Conservation (phyloP, 2,113 vertebrate genomes). For the Actenoides hombroni region DNA sequence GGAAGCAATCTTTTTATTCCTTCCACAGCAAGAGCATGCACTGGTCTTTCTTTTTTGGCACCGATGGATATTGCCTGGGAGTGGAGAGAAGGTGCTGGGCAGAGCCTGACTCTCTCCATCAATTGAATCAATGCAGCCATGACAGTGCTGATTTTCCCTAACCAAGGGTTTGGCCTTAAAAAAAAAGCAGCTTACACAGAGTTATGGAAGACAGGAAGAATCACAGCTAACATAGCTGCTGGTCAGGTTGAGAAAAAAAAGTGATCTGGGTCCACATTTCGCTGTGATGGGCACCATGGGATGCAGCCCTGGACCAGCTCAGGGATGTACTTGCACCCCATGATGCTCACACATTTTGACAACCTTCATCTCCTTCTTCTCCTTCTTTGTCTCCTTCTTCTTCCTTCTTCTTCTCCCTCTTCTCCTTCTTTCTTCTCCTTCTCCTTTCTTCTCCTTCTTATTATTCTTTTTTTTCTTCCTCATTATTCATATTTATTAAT, state of each 20-base stretch:
- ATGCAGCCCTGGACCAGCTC: background rate
- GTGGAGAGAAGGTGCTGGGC: background rate
- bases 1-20: background rate
- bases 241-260: background rate
- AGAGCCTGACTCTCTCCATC: background rate
- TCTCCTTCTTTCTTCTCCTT: too few species aligned
- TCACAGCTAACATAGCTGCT: background rate
- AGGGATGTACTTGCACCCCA: background rate
- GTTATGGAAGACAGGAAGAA: background rate
- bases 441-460: too few species aligned
- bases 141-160: background rate
- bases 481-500: too few species aligned
- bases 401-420: too few species aligned
- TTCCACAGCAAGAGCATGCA: background rate
- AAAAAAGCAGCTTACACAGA: background rate
- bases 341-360: background rate
- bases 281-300: accelerated
- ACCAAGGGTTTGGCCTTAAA: background rate
- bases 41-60: background rate
- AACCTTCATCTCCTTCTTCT: background rate
- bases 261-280: background rate
- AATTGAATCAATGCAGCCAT: background rate
- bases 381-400: too few species aligned
- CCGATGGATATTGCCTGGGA: background rate
- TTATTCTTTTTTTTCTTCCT: too few species aligned